Evolutionary conservation across 2,888 invertebrate species (phyloP), one percentile per base, ranked within the genome.

Genomic region (Carpatolechia fugitivella): DNA sequence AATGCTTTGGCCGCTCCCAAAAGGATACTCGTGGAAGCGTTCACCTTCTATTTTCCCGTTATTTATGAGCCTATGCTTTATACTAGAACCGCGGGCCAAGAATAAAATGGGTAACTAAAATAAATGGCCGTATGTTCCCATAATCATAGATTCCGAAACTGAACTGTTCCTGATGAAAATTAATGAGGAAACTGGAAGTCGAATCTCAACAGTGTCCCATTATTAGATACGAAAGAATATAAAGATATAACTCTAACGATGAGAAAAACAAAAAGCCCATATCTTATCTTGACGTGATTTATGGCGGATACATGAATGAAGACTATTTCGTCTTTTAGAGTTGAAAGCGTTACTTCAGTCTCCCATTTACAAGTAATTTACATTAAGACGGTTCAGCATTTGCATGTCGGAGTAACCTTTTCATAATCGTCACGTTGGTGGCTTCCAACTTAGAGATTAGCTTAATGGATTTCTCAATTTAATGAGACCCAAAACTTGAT

Each of bases 41-140:
- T 87, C 88, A 88, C 89, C 88, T 90, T 88, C 88, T 88, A 89
- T 89, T 89, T 88, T 81, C 85, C 83, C 68, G 85, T 89, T 87
- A 90, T 90, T 90, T 90, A 90, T 89, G 87, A 74, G 81, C 81
- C 88, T 82, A 86, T 88, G 89, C 84, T 82, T 86, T 87, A 85
- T 82, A 84, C 83, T 78, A 81, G 80, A 81, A 87, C 85, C 84
- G 77, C 80, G 80, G 80, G 81, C 85, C 82, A 82, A 81, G 84
- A 87, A 85, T 87, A 83, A 87, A 87, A 85, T 83, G 83, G 82
- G 80, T 85, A 88, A 86, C 87, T 84, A 82, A 87, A 89, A 89
- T 86, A 77, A 83, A 87, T 86, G 78, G 78, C 72, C 74, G 65
- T 73, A 77, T 76, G 82, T 82, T 80, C 79, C 80, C 80, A 80